Conservation (phyloP, 2,888 invertebrate genomes). For the Bombylius major region DNA sequence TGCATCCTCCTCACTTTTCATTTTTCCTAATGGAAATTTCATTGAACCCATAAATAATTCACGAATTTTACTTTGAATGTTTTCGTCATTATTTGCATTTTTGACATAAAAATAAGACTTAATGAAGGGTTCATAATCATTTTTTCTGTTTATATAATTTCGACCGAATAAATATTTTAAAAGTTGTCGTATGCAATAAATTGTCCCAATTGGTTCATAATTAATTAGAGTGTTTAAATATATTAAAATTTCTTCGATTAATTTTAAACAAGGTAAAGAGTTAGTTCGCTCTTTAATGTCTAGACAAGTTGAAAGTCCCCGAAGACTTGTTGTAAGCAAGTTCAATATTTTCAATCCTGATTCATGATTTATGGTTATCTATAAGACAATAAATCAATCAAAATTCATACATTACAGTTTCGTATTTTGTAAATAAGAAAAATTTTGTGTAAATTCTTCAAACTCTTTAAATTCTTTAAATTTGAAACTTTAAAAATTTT, state of each 20-base stretch:
- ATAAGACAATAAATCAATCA: not conserved
- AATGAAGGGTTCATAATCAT: conserved; percentile 23
- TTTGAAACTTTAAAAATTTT: too few relatives aligned
- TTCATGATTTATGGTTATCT: conserved; percentile 66
- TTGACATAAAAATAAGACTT: conserved; percentile 24
- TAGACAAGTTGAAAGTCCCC: conserved; percentile 29
- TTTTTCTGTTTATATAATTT: conserved; percentile 41
- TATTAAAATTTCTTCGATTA: conserved; percentile 57
- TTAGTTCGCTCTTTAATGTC: conserved; percentile 23
- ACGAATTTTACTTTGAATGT: too few relatives aligned
- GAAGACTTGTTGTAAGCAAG: conserved; percentile 31
- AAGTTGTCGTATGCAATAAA: conserved; percentile 63
- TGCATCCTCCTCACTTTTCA: conserved; percentile 53
- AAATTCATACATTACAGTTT: too few relatives aligned
- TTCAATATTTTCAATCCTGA: conserved; percentile 58
- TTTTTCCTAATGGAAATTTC: conserved; percentile 24
- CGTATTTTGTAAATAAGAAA: too few relatives aligned
- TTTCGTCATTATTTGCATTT: too few relatives aligned
- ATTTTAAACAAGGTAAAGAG: conserved; percentile 20
- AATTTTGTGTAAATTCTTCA: too few relatives aligned
- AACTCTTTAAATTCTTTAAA: too few relatives aligned
- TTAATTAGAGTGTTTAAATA: conserved; percentile 56
- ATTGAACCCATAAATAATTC: conserved; percentile 15
- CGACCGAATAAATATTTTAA: conserved; percentile 59
- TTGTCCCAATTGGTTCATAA: conserved; percentile 53